Evolutionary conservation across 2,113 vertebrate genomes (phyloP).

Genomic region (Pelmatolapia mariae): DNA sequence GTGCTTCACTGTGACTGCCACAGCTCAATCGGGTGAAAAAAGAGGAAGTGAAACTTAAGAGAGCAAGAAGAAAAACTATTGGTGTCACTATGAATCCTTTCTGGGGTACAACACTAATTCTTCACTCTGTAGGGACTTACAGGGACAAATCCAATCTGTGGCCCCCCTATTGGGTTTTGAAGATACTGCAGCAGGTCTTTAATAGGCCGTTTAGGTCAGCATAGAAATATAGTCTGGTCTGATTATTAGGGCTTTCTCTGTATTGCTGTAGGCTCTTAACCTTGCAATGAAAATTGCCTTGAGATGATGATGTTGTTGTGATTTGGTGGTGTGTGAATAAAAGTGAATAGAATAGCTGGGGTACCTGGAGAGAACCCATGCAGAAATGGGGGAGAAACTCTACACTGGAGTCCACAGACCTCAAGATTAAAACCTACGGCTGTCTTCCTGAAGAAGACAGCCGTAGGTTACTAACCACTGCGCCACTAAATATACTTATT

Average conservation of each 20-base stretch:
- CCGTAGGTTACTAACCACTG: background rate
- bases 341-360: background rate
- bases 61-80: background rate
- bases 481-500: background rate
- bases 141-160: background rate
- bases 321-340: background rate
- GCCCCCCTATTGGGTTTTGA: background rate
- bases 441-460: background rate
- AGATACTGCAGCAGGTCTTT: background rate
- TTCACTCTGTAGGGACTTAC: background rate
- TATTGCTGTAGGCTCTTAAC: background rate
- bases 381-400: background rate
- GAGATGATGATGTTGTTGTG: background rate
- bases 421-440: background rate
- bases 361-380: background rate
- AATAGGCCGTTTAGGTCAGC: background rate
- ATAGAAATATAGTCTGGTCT: background rate
- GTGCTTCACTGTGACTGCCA: background rate
- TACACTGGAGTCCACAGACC: background rate
- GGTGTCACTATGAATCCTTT: background rate
- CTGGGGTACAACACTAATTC: background rate
- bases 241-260: background rate
- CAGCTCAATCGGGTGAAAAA: background rate
- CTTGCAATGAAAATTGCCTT: background rate
- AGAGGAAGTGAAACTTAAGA: conserved; percentile 30